These are phyloP conservation scores for Struthidea cinerea DNA, from an alignment of 2,113 vertebrate species.

Conservation along the genomic window DNA sequence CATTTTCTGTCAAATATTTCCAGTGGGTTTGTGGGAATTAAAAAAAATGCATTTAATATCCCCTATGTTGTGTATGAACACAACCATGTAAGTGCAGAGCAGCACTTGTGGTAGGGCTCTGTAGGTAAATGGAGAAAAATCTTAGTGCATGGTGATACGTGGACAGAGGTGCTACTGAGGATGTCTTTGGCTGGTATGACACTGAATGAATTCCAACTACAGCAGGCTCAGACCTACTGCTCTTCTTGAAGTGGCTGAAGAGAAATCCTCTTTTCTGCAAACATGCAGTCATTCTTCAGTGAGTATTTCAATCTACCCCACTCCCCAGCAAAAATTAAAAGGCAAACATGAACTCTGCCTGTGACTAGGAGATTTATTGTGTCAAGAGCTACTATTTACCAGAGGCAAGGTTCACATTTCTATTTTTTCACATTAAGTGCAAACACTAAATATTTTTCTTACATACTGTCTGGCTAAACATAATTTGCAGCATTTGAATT, in stretches of 20 bases:
- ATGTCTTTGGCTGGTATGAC: neutral
- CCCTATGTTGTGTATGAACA: neutral
- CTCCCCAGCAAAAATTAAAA: neutral
- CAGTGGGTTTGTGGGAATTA: neutral
- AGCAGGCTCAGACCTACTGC: neutral
- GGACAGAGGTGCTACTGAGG: neutral
- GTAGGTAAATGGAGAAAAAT: neutral
- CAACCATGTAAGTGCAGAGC: neutral
- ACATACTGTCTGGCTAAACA: neutral
- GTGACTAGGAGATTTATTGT: neutral
- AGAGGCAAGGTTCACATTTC: neutral
- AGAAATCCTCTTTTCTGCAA: constrained; percentile 16
- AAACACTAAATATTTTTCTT: constrained; percentile 17
- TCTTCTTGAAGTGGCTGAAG: neutral
- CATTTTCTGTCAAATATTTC: neutral
- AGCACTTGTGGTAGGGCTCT: neutral
- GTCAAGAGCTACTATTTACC: neutral
- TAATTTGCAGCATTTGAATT: constrained; percentile 27
- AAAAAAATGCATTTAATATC: neutral
- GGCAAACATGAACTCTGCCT: neutral
- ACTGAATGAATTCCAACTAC: neutral
- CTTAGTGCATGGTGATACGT: neutral
- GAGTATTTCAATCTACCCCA: neutral
- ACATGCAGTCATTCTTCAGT: neutral
- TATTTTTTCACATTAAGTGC: neutral